Percentiles rank a stretch among this genome's conserved stretches.
Conservation (phyloP, 2,797 vertebrate species). For the Danio choprae region DNA sequence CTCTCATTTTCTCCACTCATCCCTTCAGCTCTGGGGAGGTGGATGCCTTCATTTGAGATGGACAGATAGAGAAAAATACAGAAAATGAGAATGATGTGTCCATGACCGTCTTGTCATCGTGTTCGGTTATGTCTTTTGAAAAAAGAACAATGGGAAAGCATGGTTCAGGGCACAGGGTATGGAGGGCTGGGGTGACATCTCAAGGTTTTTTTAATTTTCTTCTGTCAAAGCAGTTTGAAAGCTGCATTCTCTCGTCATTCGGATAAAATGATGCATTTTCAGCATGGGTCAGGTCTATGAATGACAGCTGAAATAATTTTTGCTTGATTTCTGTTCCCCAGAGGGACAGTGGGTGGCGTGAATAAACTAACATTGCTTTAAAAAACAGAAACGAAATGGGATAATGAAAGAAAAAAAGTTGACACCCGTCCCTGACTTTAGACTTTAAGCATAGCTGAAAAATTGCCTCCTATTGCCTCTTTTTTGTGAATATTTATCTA, state of each 20-base stretch:
- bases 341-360: background rate
- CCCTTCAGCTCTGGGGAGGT: conserved; percentile 11
- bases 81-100: conserved; percentile 16
- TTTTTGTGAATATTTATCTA: background rate
- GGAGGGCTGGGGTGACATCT: background rate
- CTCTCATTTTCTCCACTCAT: conserved; percentile 38
- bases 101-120: conserved; percentile 3
- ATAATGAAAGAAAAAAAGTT: conserved; percentile 10
- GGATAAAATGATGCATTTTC: conserved; percentile 18
- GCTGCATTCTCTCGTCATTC: conserved; percentile 1
- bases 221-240: conserved; percentile 36
- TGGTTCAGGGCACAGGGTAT: conserved; percentile 1
- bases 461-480: too few relatives aligned
- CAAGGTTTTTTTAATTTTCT: conserved; percentile 27
- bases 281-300: conserved; percentile 15
- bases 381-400: background rate
- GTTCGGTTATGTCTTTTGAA: conserved; percentile 25
- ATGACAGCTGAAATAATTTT: conserved; percentile 32
- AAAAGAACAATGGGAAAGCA: conserved; percentile 12
- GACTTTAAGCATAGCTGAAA: background rate
- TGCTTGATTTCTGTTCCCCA: conserved; percentile 7
- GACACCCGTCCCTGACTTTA: background rate
- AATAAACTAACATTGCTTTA: conserved; percentile 13
- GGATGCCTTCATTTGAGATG: conserved; percentile 16
- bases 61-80: conserved; percentile 8